These are phyloP conservation scores for Oryzaephilus surinamensis DNA, from an alignment of 1,140 invertebrate genomes.

Conservation along the genomic window DNA sequence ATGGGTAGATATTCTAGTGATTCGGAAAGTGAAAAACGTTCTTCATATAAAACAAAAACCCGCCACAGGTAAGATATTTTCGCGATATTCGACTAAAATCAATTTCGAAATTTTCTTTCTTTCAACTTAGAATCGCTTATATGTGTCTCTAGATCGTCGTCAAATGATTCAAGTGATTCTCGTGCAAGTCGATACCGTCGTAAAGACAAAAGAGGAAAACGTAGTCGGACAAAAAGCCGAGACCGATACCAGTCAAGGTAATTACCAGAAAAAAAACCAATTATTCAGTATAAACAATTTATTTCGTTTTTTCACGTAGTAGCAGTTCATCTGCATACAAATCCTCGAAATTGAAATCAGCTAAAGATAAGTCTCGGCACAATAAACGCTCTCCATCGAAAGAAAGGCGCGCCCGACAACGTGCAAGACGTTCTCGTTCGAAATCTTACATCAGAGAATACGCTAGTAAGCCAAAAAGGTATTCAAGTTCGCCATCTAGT, in stretches of 20 bases:
- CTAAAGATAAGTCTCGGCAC: slow-evolving; percentile 19
- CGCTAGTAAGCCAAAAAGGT: slow-evolving; percentile 18
- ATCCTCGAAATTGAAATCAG: slow-evolving; percentile 9
- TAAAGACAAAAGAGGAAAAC: neutral
- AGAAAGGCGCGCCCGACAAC: slow-evolving; percentile 3
- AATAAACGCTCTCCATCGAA: slow-evolving; percentile 22
- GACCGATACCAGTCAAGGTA: slow-evolving; percentile 19
- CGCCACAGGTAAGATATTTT: slow-evolving; percentile 22
- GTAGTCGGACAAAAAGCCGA: slow-evolving; percentile 11
- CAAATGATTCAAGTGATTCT: too few relatives aligned
- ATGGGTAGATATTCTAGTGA: slow-evolving; percentile 34
- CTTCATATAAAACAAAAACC: slow-evolving; percentile 23
- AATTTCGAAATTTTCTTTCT: neutral
- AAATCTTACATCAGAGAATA: slow-evolving; percentile 26
- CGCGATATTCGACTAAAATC: neutral
- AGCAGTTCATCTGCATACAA: neutral
- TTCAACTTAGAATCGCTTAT: neutral
- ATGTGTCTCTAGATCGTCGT: too few relatives aligned
- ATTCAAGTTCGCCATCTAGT: slow-evolving; percentile 13
- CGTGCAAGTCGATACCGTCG: too few relatives aligned
- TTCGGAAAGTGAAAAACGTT: slow-evolving; percentile 27
- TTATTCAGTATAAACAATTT: neutral
- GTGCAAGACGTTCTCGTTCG: slow-evolving; percentile 23
- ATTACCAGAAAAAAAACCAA: neutral
- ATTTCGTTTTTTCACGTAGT: slow-evolving; percentile 2